phyloP scores from a whole-genome alignment of 2,113 vertebrate species.

The Odocoileus virginianus region DNA sequence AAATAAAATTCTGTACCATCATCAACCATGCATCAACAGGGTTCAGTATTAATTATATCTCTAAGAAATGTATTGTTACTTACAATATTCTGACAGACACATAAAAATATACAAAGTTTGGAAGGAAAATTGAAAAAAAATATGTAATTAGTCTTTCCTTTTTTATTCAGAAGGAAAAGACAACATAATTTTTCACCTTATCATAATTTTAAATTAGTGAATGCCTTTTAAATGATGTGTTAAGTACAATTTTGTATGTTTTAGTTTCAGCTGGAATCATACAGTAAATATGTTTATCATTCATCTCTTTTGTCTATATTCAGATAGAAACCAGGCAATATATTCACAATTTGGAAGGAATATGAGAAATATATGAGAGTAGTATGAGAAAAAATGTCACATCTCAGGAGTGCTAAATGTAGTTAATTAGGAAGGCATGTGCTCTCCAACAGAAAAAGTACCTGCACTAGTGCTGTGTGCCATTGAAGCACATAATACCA shows the following conservation, averaged over 20 bases:
- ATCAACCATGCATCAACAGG: neutral
- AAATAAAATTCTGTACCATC: slow-evolving; percentile 45
- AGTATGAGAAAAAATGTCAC: neutral
- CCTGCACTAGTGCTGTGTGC: rapidly evolving
- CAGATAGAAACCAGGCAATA: neutral
- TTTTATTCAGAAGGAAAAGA: slow-evolving; percentile 64
- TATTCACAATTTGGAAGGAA: neutral
- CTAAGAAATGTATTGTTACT: slow-evolving; percentile 21
- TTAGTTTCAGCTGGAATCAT: slow-evolving; percentile 24
- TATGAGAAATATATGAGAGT: neutral
- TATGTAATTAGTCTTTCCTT: neutral
- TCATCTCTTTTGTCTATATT: slow-evolving; percentile 37
- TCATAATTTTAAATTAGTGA: slow-evolving; percentile 71
- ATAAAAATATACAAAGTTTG: neutral
- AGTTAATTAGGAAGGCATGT: neutral
- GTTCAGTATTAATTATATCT: slow-evolving; percentile 43
- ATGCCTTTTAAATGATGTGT: slow-evolving; percentile 51
- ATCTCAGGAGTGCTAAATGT: neutral
- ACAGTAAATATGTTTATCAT: slow-evolving; percentile 61
- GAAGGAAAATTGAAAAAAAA: neutral
- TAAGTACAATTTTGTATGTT: slow-evolving; percentile 53
- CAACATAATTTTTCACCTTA: slow-evolving; percentile 71
- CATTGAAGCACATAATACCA: neutral
- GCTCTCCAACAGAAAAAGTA: neutral
- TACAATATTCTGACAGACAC: neutral